These are phyloP conservation scores for Ridgeia piscesae DNA, from an alignment of 1,140 invertebrate species.

Conservation along the genomic window DNA sequence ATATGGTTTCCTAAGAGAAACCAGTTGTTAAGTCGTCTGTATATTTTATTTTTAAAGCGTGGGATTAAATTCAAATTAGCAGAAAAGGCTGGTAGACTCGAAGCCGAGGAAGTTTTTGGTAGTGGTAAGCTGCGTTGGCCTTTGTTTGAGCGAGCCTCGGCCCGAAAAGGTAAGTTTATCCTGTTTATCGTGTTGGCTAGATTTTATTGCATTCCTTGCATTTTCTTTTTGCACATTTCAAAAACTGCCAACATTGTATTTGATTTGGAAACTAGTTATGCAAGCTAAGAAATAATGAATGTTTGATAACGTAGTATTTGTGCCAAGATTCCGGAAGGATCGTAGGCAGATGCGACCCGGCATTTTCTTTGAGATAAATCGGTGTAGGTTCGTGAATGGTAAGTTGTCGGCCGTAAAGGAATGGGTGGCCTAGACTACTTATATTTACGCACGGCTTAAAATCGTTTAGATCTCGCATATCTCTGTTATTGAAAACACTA, in stretches of 20 bases:
- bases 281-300: not conserved
- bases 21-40: conserved; percentile 4
- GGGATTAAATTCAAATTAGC: conserved; percentile 1
- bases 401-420: not conserved
- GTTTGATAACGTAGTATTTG: not conserved
- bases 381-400: conserved; percentile 3
- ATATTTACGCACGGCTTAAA: not conserved
- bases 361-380: conserved; percentile 6
- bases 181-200: not conserved
- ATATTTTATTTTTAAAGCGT: not conserved
- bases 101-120: conserved; percentile 4
- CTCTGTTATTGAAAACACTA: not conserved
- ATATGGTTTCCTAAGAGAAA: not conserved
- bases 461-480: not conserved
- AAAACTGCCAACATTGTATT: not conserved
- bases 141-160: conserved; percentile 3
- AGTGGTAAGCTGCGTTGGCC: not conserved
- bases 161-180: conserved; percentile 5
- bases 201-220: conserved; percentile 6
- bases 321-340: not conserved
- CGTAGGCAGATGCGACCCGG: not conserved
- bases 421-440: conserved; percentile 3
- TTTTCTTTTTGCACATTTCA: not conserved
- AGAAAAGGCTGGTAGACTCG: not conserved
- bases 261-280: not conserved